phyloP scores from a whole-genome alignment of 2,797 vertebrate genomes.

The Myotis planiceps region DNA sequence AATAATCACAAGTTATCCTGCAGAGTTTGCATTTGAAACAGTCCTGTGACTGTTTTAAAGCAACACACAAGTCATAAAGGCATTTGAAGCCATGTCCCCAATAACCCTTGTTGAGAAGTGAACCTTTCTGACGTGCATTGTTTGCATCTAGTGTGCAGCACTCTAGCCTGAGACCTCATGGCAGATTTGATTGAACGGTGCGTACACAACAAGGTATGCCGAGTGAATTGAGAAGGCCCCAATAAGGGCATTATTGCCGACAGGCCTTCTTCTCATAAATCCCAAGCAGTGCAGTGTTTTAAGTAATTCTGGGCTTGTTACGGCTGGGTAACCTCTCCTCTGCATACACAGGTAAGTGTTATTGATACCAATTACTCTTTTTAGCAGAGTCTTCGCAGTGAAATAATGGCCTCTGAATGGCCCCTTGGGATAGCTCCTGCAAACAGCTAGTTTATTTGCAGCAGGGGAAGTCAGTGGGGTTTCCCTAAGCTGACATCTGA shows the following conservation, averaged over 20 bases:
- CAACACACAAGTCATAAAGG: neutral
- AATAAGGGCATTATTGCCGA: constrained; percentile 52
- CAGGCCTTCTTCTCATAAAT: constrained; percentile 74
- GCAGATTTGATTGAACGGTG: constrained; percentile 58
- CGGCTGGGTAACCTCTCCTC: constrained; percentile 61
- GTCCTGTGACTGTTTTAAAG: constrained; percentile 65
- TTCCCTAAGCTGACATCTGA: constrained; percentile 49
- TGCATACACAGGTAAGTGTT: constrained; percentile 85
- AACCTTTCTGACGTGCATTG: neutral
- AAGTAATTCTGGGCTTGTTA: constrained; percentile 79
- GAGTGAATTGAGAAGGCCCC: constrained; percentile 72
- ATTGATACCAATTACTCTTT: constrained; percentile 76
- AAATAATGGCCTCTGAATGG: constrained; percentile 68
- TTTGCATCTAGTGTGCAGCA: constrained; percentile 13
- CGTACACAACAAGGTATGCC: neutral
- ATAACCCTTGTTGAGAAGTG: constrained; percentile 34
- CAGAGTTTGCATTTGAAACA: constrained; percentile 66
- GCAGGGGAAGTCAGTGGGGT: constrained; percentile 46
- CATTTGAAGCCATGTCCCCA: constrained; percentile 27
- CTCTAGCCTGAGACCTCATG: neutral
- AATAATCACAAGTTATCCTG: constrained; percentile 34
- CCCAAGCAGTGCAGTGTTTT: constrained; percentile 72
- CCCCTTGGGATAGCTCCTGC: constrained; percentile 42
- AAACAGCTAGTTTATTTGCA: constrained; percentile 37
- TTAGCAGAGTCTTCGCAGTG: constrained; percentile 68